phyloP scores from a whole-genome alignment of 1,140 invertebrate species.

The Orussus abietinus region DNA sequence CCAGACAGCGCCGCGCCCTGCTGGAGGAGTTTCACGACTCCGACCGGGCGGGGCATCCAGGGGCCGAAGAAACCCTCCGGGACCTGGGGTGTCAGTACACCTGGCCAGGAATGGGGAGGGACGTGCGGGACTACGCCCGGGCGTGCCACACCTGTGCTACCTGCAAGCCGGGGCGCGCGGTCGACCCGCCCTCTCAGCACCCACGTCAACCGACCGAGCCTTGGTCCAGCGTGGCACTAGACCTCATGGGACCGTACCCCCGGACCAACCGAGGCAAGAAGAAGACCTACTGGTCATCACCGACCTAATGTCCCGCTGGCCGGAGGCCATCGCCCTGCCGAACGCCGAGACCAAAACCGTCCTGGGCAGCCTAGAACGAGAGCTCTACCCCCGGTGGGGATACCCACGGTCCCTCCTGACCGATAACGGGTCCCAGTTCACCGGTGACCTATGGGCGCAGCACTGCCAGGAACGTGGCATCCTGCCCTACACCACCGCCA shows the following conservation, averaged over 20 bases:
- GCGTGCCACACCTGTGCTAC: conserved; percentile 14
- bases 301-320: conserved; percentile 37
- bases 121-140: conserved; percentile 12
- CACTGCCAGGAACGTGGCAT: conserved; percentile 10
- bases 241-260: conserved; percentile 46
- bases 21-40: conserved; percentile 19
- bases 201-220: conserved; percentile 17
- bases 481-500: conserved; percentile 18
- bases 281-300: conserved; percentile 37
- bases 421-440: conserved; percentile 31
- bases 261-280: conserved; percentile 29
- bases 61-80: conserved; percentile 17
- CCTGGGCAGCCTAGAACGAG: conserved; percentile 15
- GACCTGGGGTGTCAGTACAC: conserved; percentile 13
- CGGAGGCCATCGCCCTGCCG: conserved; percentile 18
- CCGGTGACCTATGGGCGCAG: background rate
- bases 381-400: conserved; percentile 29
- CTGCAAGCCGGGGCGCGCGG: background rate
- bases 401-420: conserved; percentile 20
- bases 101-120: conserved; percentile 8
- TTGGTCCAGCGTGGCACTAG: conserved; percentile 37
- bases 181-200: background rate
- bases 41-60: conserved; percentile 20
- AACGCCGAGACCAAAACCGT: conserved; percentile 9
- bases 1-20: background rate